phyloP scores from a whole-genome alignment of 2,113 vertebrate species.

The Thunnus maccoyii region DNA sequence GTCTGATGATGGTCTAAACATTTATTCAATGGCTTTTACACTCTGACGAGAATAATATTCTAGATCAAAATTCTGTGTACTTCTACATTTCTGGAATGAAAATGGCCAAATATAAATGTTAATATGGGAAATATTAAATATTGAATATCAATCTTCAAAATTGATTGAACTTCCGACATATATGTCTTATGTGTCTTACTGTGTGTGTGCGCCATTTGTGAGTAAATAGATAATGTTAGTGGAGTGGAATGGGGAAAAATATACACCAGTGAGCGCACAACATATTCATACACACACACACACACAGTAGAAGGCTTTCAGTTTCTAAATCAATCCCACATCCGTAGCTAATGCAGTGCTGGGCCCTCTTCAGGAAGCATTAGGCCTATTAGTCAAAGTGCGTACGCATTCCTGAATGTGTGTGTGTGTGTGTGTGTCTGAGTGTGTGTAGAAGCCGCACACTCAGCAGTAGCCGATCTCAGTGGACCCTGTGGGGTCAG shows the following conservation, averaged over 20 bases:
- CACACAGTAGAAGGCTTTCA: conserved; percentile 78
- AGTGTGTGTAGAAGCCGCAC: conserved; percentile 70
- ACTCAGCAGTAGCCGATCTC: conserved; percentile 81
- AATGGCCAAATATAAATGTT: conserved; percentile 19
- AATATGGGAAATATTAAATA: background rate
- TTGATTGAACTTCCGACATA: conserved; percentile 2
- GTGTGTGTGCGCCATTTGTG: conserved; percentile 34
- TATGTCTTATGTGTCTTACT: conserved; percentile 11
- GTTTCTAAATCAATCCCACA: conserved; percentile 86
- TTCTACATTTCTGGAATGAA: background rate
- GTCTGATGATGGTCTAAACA: conserved; percentile 2
- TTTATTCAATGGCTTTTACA: background rate
- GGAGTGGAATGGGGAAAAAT: conserved; percentile 35
- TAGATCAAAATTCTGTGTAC: background rate
- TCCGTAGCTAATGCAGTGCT: conserved; percentile 85
- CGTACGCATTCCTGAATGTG: conserved; percentile 67
- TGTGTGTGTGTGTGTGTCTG: conserved; percentile 44
- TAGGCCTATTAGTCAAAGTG: conserved; percentile 86
- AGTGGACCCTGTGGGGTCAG: conserved; percentile 82
- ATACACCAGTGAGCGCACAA: conserved; percentile 46
- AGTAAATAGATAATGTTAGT: conserved; percentile 65
- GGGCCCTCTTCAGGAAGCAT: conserved; percentile 85
- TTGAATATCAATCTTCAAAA: conserved; percentile 16
- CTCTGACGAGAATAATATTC: background rate
- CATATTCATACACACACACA: conserved; percentile 43